Conservation (phyloP, 2,113 vertebrate genomes). For the Talpa occidentalis region DNA sequence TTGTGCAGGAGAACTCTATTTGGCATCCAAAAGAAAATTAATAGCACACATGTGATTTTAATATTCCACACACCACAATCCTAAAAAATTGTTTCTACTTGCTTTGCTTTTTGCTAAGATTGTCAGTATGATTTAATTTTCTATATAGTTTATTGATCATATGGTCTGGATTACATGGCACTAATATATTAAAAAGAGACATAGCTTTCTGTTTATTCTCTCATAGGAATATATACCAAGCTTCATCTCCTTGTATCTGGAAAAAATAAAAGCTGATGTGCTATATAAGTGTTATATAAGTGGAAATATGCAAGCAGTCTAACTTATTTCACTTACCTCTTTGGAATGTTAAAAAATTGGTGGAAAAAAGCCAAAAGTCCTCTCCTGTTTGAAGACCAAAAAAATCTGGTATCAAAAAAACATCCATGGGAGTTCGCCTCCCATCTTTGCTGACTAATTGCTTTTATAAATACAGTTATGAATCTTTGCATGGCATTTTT, state of each 20-base stretch:
- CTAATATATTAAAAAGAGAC: constrained; percentile 83
- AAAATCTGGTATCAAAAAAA: constrained; percentile 7
- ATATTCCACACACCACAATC: constrained; percentile 83
- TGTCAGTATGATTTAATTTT: constrained; percentile 88
- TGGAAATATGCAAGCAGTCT: constrained; percentile 71
- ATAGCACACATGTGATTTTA: constrained; percentile 86
- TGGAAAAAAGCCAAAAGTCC: constrained; percentile 41
- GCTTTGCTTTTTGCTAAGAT: constrained; percentile 81
- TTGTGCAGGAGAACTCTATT: constrained; percentile 78
- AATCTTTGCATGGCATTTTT: constrained; percentile 46
- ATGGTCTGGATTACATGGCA: constrained; percentile 85
- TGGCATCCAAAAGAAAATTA: constrained; percentile 85
- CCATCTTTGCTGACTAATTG: neutral
- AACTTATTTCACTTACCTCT: constrained; percentile 73
- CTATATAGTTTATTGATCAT: constrained; percentile 85
- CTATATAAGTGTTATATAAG: constrained; percentile 67
- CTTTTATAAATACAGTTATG: constrained; percentile 38
- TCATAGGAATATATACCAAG: constrained; percentile 79
- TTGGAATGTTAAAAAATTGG: constrained; percentile 72
- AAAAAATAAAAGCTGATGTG: constrained; percentile 82
- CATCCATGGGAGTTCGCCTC: neutral
- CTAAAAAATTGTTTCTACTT: constrained; percentile 85
- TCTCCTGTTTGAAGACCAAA: neutral
- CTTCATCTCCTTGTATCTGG: constrained; percentile 80
- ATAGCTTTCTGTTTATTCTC: constrained; percentile 83